Conservation (phyloP, 2,888 invertebrate genomes). For the Dioctria linearis region DNA sequence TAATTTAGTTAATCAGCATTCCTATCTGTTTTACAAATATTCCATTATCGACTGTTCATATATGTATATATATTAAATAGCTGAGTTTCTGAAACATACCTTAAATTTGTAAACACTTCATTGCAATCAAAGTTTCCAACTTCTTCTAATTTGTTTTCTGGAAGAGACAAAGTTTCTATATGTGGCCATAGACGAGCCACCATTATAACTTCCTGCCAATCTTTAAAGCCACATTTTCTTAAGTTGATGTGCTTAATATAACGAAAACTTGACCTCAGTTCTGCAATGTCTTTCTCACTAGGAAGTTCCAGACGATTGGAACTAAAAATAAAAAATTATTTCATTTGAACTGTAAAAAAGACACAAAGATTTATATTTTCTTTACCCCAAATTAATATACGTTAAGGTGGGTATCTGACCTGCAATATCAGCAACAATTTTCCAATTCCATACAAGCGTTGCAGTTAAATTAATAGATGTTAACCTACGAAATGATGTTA, state of each 20-base stretch:
- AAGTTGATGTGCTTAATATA: conserved; percentile 68
- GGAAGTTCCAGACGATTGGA: conserved; percentile 83
- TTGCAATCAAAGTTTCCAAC: conserved; percentile 73
- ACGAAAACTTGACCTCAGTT: conserved; percentile 67
- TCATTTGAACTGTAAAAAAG: not conserved
- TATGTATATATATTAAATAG: no score
- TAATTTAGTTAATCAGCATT: no score
- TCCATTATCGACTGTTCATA: no score
- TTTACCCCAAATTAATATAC: conserved; percentile 67
- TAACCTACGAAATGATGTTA: conserved; percentile 72
- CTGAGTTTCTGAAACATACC: conserved; percentile 59
- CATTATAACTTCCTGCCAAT: conserved; percentile 81
- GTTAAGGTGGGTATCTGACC: conserved; percentile 67
- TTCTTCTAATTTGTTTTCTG: conserved; percentile 80
- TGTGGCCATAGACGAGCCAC: conserved; percentile 82
- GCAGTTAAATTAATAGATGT: conserved; percentile 67
- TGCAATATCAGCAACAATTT: conserved; percentile 68
- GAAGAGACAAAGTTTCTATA: conserved; percentile 78
- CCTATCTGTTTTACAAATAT: no score
- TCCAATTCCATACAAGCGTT: conserved; percentile 70
- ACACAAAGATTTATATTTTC: not conserved
- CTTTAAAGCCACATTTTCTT: conserved; percentile 75
- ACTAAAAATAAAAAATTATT: conserved; percentile 73
- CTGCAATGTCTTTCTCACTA: conserved; percentile 72
- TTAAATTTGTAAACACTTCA: conserved; percentile 67